Evolutionary conservation across 2,113 vertebrate genomes (phyloP).

Genomic region (Mirza zaza): DNA sequence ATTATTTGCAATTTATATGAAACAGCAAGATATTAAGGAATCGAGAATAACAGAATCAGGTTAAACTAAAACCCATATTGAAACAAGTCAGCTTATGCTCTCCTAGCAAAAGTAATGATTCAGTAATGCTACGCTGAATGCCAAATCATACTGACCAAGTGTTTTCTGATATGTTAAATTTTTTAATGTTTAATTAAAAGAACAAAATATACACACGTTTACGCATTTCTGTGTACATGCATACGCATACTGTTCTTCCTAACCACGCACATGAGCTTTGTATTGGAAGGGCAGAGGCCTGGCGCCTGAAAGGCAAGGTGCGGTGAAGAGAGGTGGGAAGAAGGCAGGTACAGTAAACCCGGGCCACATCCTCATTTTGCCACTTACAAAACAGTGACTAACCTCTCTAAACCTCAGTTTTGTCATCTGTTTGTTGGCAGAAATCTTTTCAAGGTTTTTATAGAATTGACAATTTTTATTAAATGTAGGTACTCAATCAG

Average conservation of each 20-base stretch:
- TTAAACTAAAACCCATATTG: neutral
- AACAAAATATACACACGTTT: neutral
- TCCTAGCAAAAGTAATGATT: neutral
- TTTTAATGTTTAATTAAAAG: neutral
- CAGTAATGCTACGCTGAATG: neutral
- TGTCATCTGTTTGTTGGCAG: neutral
- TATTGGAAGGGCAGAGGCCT: neutral
- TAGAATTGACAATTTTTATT: neutral
- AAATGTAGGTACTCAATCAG: neutral
- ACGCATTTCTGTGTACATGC: too few relatives aligned
- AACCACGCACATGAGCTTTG: neutral
- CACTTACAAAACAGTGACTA: neutral
- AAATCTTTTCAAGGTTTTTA: neutral
- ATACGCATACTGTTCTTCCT: neutral
- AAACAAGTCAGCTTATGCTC: neutral
- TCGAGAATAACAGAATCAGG: neutral
- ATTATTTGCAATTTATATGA: neutral
- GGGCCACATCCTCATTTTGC: neutral
- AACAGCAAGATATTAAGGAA: neutral
- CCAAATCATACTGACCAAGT: neutral
- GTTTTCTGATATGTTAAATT: neutral
- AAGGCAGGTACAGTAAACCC: accelerated
- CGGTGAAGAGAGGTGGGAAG: accelerated
- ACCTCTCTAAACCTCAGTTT: neutral
- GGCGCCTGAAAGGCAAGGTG: neutral